Evolutionary conservation across 2,888 invertebrate genomes (phyloP).

Genomic region (Euspilapteryx auroguttella): DNA sequence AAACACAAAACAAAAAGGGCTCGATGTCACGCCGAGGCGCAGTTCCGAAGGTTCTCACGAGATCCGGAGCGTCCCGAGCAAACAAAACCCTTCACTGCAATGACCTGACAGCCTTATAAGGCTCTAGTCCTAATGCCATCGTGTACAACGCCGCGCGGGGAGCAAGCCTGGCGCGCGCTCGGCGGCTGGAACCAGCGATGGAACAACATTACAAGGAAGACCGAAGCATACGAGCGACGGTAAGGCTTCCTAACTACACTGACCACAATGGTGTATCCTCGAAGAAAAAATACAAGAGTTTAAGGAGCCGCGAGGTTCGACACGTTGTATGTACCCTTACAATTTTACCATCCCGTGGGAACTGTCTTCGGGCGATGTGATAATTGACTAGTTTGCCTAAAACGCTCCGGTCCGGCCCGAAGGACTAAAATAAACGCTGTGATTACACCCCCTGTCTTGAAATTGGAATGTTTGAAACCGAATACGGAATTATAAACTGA

Average conservation of each 20-base stretch:
- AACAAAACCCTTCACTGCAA: slow-evolving; percentile 34
- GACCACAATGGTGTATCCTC: slow-evolving; percentile 23
- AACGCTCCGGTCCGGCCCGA: slow-evolving; percentile 22
- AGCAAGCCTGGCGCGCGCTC: no score
- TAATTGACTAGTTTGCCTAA: slow-evolving; percentile 51
- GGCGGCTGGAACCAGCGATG: no score
- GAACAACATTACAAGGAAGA: no score
- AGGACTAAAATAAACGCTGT: slow-evolving; percentile 29
- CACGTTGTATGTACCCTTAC: slow-evolving; percentile 41
- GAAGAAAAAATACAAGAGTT: slow-evolving; percentile 22
- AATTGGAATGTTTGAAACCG: no score
- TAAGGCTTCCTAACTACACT: slow-evolving; percentile 35
- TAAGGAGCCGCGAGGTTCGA: slow-evolving; percentile 34
- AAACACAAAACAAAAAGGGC: slow-evolving; percentile 30
- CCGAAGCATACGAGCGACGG: no score
- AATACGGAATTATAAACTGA: no score
- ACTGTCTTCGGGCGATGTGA: slow-evolving; percentile 39
- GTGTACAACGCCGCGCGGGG: no score
- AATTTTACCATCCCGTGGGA: slow-evolving; percentile 51
- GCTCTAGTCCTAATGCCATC: not conserved
- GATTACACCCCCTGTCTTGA: slow-evolving; percentile 26
- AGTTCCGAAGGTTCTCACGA: slow-evolving; percentile 53
- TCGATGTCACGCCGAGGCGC: slow-evolving; percentile 54
- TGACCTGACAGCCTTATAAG: slow-evolving; percentile 22
- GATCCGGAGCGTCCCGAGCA: slow-evolving; percentile 33